These are phyloP conservation scores for Globicephala melas DNA, from an alignment of 2,113 vertebrate species.

Conservation along the genomic window DNA sequence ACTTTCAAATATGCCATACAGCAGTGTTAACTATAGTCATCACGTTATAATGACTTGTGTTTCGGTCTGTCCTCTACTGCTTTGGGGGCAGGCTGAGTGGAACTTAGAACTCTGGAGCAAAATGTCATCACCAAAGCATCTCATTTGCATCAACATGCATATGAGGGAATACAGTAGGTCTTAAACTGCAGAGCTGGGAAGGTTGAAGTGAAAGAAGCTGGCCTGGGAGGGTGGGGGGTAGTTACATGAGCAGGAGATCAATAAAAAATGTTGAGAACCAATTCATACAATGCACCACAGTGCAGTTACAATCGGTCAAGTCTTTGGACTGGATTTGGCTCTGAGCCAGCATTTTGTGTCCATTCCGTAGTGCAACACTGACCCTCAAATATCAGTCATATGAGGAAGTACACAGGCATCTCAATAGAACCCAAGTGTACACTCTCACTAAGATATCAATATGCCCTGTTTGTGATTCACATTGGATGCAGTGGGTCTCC, in stretches of 20 bases:
- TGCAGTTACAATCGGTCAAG: neutral
- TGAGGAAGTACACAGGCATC: neutral
- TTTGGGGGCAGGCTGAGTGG: too few species aligned
- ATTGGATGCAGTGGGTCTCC: neutral
- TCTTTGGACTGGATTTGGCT: too few species aligned
- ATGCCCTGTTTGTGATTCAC: neutral
- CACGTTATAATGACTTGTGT: neutral
- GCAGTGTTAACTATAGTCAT: too few species aligned
- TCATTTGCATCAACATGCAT: neutral
- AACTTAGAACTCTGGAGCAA: neutral
- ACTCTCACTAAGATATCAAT: neutral
- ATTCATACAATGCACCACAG: neutral
- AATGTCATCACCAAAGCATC: accelerated
- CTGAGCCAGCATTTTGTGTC: neutral
- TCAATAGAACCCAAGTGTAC: neutral
- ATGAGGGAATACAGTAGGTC: neutral
- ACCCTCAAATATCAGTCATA: neutral
- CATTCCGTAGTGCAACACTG: neutral
- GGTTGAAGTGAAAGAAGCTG: neutral
- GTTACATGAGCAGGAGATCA: neutral
- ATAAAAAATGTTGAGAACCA: neutral
- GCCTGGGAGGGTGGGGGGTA: too few species aligned
- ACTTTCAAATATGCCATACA: too few species aligned
- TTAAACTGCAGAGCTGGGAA: neutral
- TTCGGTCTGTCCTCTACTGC: neutral